phyloP scores from a whole-genome alignment of 2,797 vertebrate genomes.

The Tarsius wallacei region DNA sequence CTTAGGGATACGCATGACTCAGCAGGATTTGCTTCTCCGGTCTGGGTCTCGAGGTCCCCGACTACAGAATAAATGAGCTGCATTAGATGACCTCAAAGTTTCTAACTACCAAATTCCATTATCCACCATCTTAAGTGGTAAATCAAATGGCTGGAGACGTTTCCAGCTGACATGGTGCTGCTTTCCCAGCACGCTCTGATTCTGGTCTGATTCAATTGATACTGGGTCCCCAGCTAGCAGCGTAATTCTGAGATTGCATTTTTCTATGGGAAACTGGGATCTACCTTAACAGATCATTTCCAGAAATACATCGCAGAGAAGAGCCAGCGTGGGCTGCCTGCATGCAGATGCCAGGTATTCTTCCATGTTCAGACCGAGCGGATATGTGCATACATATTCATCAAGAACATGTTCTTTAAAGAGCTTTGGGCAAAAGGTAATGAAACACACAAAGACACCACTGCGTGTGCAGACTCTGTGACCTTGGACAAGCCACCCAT shows the following conservation, averaged over 20 bases:
- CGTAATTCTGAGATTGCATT: constrained; percentile 13
- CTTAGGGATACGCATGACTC: background rate
- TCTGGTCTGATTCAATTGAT: constrained; percentile 36
- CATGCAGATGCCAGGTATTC: background rate
- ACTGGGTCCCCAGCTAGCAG: background rate
- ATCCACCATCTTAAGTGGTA: constrained; percentile 1
- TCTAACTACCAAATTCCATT: constrained; percentile 28
- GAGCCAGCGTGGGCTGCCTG: background rate
- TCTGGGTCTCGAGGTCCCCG: background rate
- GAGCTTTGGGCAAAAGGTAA: background rate
- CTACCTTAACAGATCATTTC: constrained; percentile 25
- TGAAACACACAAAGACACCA: background rate
- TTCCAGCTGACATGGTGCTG: constrained; percentile 17
- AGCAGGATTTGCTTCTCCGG: background rate
- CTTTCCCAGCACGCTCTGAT: constrained; percentile 16
- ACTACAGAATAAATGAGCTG: constrained; percentile 4
- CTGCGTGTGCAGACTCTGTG: background rate
- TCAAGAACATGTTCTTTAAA: background rate
- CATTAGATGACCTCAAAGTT: constrained; percentile 1
- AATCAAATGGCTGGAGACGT: constrained; percentile 62
- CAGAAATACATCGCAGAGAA: constrained; percentile 32
- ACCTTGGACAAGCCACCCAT: background rate
- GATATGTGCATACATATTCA: background rate
- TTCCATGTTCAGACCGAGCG: background rate
- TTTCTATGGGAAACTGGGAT: constrained; percentile 45